Evolutionary conservation across 92 coral and sea anemone genomes (phyloP), one percentile per base, ranked within the genome.

Genomic region (Palythoa grandis): DNA sequence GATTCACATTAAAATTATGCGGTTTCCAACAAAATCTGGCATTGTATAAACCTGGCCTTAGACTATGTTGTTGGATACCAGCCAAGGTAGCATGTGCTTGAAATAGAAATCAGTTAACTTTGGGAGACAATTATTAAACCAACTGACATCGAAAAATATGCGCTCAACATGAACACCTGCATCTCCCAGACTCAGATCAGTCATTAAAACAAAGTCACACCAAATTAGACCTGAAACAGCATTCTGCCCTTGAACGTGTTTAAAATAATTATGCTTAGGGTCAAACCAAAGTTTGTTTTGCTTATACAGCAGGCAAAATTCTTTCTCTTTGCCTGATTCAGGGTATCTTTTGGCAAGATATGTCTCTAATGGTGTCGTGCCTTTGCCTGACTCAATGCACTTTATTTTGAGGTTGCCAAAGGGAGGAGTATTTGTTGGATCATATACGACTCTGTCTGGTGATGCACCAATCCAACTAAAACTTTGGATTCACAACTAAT

Each of bases 311-410:
- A n/a, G n/a, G n/a, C n/a, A n/a, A n/a, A 24, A 91, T 84, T 24
- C 48, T 54, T 71, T 91, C 86, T 91, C 88, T 75, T 88, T 88
- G 24, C 87, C 85, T 53, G 19, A 70, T 66, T 65, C 82, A 20
- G 93, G 93, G 70, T 78, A 76, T 88, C 85, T 20, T 68, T 88
- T 91, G 17, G 87, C 92, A 48, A 54, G 40, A 39, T 79, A 86
- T 63, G 90, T 86, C 39, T 89, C 86, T 76, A 76, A 54, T 19
- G 90, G 92, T 73, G 94, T 92, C 92, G 86, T 89, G 58, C 92
- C 94, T 84, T 89, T 89, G 22, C 92, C 94, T 53, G 90, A 86
- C 67, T 90, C 95, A 15, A 92, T 87, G 78, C 95, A 92, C 76
- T 92, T 87, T 12, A 85, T 79, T 82, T 90, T 91, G 13, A 89